Percentiles rank a stretch among this genome's conserved stretches.
Conservation (phyloP, 2,797 vertebrate genomes). For the Tragelaphus eurycerus region DNA sequence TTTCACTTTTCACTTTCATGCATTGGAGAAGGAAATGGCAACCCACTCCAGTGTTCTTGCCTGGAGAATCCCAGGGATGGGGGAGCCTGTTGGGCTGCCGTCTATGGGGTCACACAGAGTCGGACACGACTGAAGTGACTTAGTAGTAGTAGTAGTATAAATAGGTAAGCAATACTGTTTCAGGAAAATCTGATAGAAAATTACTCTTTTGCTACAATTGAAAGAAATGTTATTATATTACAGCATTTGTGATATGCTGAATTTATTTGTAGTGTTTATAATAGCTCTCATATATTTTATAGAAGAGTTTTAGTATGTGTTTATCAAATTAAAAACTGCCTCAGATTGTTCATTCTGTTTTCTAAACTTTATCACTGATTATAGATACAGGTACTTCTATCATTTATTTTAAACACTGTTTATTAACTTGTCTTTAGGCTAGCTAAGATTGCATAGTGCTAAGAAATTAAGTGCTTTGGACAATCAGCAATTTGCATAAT, state of each 20-base stretch:
- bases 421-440: constrained; percentile 74
- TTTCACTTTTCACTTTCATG: too few species aligned
- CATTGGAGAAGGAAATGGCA: too few species aligned
- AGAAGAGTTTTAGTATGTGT: constrained; percentile 55
- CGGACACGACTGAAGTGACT: too few species aligned
- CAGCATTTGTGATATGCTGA: constrained; percentile 38
- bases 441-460: constrained; percentile 70
- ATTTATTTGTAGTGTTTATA: constrained; percentile 58
- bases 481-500: constrained; percentile 75
- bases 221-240: constrained; percentile 39
- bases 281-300: constrained; percentile 42
- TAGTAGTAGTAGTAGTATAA: background rate
- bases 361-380: constrained; percentile 64
- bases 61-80: too few species aligned
- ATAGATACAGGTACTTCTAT: constrained; percentile 63
- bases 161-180: constrained; percentile 36
- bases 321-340: constrained; percentile 74
- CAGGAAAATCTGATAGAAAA: constrained; percentile 33
- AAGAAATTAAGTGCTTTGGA: constrained; percentile 77
- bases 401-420: constrained; percentile 71
- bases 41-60: too few species aligned
- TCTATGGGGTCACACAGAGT: too few species aligned
- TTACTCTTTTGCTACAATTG: constrained; percentile 32
- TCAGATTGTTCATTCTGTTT: constrained; percentile 69
- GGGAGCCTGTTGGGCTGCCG: too few species aligned